Conservation (phyloP, 2,797 vertebrate species). For the Sebastes variabilis region DNA sequence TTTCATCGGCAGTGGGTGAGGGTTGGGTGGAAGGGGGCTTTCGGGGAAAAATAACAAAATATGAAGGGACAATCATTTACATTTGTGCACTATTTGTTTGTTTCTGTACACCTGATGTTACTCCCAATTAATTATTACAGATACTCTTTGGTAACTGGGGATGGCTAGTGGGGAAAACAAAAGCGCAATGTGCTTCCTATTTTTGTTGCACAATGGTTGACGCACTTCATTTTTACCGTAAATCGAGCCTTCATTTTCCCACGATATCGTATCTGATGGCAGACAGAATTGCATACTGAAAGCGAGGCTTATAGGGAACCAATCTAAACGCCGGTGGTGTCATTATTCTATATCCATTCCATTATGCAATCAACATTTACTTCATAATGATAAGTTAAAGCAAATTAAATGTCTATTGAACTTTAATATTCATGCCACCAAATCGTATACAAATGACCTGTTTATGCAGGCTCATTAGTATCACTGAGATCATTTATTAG, state of each 20-base stretch:
- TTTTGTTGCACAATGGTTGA: not conserved
- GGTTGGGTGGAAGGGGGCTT: too few relatives aligned
- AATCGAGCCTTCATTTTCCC: not conserved
- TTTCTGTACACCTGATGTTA: too few relatives aligned
- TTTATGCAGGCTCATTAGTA: not conserved
- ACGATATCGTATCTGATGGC: not conserved
- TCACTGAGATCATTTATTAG: not conserved
- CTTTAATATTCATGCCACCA: not conserved
- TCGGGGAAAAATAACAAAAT: too few relatives aligned
- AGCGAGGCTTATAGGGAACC: not conserved
- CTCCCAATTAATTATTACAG: too few relatives aligned
- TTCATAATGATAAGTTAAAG: not conserved
- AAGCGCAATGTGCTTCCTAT: not conserved
- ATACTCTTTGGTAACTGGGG: not conserved
- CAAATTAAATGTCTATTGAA: not conserved
- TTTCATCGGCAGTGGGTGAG: too few relatives aligned
- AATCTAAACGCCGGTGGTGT: not conserved
- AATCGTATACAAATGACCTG: not conserved
- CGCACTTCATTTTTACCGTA: not conserved
- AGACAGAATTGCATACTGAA: not conserved
- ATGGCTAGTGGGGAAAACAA: not conserved
- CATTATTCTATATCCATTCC: not conserved
- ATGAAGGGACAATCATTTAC: too few relatives aligned
- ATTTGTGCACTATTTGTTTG: too few relatives aligned
- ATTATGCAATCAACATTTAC: not conserved